phyloP scores from a whole-genome alignment of 2,113 vertebrate genomes.

The Cromileptes altivelis region DNA sequence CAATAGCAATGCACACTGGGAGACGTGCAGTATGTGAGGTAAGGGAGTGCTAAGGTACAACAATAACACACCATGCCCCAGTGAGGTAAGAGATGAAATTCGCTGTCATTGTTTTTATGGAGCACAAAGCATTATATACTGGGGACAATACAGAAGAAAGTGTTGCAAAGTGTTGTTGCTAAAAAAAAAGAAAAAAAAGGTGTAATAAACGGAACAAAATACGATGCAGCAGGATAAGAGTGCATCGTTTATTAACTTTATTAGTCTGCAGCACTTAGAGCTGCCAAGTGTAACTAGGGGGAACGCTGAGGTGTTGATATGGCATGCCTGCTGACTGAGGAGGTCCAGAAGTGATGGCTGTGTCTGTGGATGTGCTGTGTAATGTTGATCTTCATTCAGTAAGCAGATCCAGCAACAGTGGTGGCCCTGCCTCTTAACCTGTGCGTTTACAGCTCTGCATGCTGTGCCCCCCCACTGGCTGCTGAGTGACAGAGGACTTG shows the following conservation, averaged over 20 bases:
- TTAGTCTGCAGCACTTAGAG: constrained; percentile 50
- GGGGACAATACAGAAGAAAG: constrained; percentile 27
- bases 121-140: constrained; percentile 54
- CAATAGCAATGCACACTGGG: constrained; percentile 12
- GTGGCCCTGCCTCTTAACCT: constrained; percentile 71
- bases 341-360: constrained; percentile 17
- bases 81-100: constrained; percentile 48
- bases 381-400: constrained; percentile 44
- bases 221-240: constrained; percentile 47
- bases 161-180: constrained; percentile 36
- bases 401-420: constrained; percentile 37
- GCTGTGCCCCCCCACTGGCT: constrained; percentile 49
- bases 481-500: constrained; percentile 71
- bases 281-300: constrained; percentile 36
- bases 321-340: constrained; percentile 39
- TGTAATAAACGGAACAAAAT: constrained; percentile 47
- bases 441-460: constrained; percentile 56
- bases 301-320: constrained; percentile 38
- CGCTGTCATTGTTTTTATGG: constrained; percentile 55
- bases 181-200: constrained; percentile 22
- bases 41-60: constrained; percentile 40
- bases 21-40: constrained; percentile 30
- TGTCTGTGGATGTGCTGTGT: constrained; percentile 28
- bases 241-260: constrained; percentile 45
- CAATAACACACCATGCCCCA: constrained; percentile 30